Evolutionary conservation across 2,113 vertebrate genomes (phyloP).

Genomic region (Athene cunicularia): DNA sequence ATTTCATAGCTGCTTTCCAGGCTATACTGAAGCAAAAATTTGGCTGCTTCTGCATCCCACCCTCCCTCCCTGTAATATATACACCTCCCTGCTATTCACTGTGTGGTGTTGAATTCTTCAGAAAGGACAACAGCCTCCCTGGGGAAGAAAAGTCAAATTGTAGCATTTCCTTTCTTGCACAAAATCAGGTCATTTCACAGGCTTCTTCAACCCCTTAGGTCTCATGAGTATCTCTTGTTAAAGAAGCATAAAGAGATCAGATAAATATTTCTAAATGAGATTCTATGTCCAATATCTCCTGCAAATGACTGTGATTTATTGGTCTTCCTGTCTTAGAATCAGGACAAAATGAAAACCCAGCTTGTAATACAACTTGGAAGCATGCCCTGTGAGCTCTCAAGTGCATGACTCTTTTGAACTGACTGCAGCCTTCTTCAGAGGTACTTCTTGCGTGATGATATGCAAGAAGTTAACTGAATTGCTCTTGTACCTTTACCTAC

Average conservation of each 20-base stretch:
- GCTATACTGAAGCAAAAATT: not conserved
- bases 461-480: not conserved
- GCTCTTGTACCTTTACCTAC: not conserved
- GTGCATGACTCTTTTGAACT: not conserved
- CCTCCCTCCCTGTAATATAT: not conserved
- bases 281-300: not conserved
- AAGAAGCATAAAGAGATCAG: not conserved
- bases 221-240: fast-evolving
- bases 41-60: not conserved
- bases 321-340: not conserved
- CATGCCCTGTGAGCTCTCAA: not conserved
- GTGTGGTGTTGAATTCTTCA: not conserved
- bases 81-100: not conserved
- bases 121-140: not conserved
- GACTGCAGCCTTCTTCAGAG: not conserved
- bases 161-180: not conserved
- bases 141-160: not conserved
- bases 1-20: not conserved
- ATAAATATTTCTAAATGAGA: not conserved
- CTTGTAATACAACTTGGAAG: not conserved
- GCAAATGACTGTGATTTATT: not conserved
- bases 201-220: not conserved
- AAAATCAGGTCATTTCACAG: not conserved
- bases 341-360: not conserved
- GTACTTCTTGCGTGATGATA: not conserved